Conservation (phyloP, 2,113 vertebrate species). For the Campylorhamphus procurvoides region DNA sequence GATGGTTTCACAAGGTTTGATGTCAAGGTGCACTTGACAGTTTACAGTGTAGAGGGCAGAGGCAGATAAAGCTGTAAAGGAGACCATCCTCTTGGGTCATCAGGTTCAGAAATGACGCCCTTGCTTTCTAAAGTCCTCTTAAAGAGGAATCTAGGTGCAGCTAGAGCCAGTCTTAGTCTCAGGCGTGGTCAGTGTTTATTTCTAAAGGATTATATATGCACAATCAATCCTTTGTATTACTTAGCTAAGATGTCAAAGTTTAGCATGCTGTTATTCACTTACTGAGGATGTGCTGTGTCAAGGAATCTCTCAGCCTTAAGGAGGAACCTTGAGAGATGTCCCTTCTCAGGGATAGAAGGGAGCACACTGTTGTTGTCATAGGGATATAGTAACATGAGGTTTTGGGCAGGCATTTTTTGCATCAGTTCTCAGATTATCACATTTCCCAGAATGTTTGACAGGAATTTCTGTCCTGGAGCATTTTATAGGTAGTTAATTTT, state of each 20-base stretch:
- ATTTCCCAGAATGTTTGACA: neutral
- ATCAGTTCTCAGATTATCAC: neutral
- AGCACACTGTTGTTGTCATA: neutral
- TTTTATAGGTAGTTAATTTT: neutral
- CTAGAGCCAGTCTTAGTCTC: neutral
- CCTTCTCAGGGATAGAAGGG: neutral
- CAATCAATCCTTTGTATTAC: neutral
- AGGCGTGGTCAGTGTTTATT: neutral
- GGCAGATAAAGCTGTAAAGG: neutral
- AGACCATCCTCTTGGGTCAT: neutral
- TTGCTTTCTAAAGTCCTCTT: neutral
- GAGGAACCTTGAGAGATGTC: neutral
- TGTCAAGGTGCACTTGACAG: neutral
- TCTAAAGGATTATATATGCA: neutral
- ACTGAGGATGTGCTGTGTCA: neutral
- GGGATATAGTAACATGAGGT: neutral
- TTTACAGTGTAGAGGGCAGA: rapidly evolving
- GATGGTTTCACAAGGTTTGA: neutral
- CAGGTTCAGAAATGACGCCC: neutral
- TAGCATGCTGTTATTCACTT: neutral
- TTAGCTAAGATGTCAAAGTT: neutral
- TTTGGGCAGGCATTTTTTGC: neutral
- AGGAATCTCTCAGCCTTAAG: neutral
- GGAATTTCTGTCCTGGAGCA: neutral
- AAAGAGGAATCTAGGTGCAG: neutral